A percentile compares a stretch with the other conserved stretches of the same genome.
phyloP scores from a whole-genome alignment of 2,113 vertebrate genomes.

The Aphyosemion australe region DNA sequence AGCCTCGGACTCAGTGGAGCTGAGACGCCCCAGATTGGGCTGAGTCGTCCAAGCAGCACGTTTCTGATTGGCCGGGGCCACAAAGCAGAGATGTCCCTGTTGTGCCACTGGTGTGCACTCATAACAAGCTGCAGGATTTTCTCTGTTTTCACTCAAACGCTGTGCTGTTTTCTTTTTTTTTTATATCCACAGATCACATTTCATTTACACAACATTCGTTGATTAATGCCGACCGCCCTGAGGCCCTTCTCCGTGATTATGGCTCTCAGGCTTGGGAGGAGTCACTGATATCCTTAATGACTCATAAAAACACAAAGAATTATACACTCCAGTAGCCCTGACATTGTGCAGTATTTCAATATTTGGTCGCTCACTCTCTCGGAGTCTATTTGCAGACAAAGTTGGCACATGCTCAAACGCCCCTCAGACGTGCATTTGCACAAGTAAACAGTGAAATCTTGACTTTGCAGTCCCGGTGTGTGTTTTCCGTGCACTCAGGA shows the following conservation, averaged over 20 bases:
- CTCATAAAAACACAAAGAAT: conserved; percentile 50
- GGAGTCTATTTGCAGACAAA: conserved; percentile 61
- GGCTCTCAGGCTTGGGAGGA: conserved; percentile 46
- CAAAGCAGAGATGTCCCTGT: conserved; percentile 59
- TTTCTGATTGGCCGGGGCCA: conserved; percentile 61
- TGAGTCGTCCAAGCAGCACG: conserved; percentile 53
- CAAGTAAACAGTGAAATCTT: conserved; percentile 68
- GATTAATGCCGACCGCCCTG: conserved; percentile 50
- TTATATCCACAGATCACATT: conserved; percentile 49
- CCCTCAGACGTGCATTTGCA: conserved; percentile 60
- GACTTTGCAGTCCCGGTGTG: conserved; percentile 59
- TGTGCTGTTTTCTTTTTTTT: conserved; percentile 17
- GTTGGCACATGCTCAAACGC: conserved; percentile 54
- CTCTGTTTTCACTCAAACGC: conserved; percentile 26
- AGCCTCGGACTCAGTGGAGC: conserved; percentile 48
- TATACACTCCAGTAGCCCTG: conserved; percentile 53
- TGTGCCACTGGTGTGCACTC: conserved; percentile 39
- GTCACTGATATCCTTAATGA: conserved; percentile 51
- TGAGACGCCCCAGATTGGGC: conserved; percentile 58
- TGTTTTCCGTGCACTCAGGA: conserved; percentile 49
- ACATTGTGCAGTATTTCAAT: conserved; percentile 67
- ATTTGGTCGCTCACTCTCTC: conserved; percentile 58
- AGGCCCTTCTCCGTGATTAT: conserved; percentile 59
- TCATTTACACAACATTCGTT: conserved; percentile 48
- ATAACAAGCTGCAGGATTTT: background rate